Conservation (phyloP, 2,888 invertebrate genomes). For the Aphodius sticticus region DNA sequence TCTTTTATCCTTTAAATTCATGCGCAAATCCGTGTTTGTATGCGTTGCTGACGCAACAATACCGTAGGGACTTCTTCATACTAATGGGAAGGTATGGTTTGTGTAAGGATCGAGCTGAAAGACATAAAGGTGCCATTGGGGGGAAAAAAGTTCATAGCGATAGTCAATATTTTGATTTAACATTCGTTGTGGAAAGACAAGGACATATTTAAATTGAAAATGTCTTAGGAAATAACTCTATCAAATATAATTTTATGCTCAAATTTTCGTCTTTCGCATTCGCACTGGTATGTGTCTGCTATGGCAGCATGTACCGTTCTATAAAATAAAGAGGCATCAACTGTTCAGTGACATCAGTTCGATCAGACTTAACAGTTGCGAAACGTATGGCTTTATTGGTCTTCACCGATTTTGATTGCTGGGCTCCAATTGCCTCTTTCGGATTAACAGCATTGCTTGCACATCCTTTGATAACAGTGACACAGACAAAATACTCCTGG, state of each 20-base stretch:
- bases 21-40: constrained; percentile 76
- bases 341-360: constrained; percentile 59
- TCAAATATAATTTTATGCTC: no score
- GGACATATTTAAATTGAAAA: no score
- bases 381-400: constrained; percentile 74
- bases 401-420: constrained; percentile 70
- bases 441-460: constrained; percentile 71
- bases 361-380: constrained; percentile 64
- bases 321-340: constrained; percentile 65
- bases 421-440: constrained; percentile 73
- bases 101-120: constrained; percentile 59
- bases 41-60: constrained; percentile 72
- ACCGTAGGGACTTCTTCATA: constrained; percentile 66
- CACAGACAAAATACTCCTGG: constrained; percentile 65
- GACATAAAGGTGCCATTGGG: constrained; percentile 61
- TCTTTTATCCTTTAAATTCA: constrained; percentile 74
- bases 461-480: constrained; percentile 67
- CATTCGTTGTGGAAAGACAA: no score
- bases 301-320: constrained; percentile 69
- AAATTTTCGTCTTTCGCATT: constrained; percentile 71
- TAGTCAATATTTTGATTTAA: no score
- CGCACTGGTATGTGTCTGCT: constrained; percentile 68
- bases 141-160: constrained; percentile 46
- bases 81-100: constrained; percentile 62
- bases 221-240: no score